These are phyloP conservation scores for Odontomachus brunneus DNA, from an alignment of 1,140 invertebrate genomes.

Conservation along the genomic window DNA sequence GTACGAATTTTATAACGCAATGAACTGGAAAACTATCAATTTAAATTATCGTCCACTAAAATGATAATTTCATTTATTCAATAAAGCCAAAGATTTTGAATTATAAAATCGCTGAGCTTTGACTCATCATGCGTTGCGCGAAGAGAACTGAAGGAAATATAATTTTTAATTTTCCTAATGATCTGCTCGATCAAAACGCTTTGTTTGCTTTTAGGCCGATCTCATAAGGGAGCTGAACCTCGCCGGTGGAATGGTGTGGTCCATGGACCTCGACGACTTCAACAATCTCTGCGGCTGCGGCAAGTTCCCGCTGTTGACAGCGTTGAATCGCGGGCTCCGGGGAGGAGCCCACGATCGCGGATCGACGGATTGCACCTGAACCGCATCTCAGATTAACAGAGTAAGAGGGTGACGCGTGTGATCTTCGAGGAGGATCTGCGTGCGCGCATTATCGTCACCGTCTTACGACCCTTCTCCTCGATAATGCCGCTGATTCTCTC, in stretches of 20 bases:
- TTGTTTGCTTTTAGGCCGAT: slow-evolving; percentile 74
- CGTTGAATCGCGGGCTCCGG: slow-evolving; percentile 87
- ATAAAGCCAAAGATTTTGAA: too few relatives aligned
- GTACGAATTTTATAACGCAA: too few relatives aligned
- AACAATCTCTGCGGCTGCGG: slow-evolving; percentile 92
- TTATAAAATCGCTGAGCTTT: too few relatives aligned
- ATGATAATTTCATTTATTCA: too few relatives aligned
- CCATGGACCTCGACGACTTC: slow-evolving; percentile 96
- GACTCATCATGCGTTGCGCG: too few relatives aligned
- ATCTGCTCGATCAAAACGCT: too few relatives aligned
- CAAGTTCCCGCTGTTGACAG: slow-evolving; percentile 90
- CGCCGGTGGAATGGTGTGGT: slow-evolving; percentile 95
- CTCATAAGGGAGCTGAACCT: slow-evolving; percentile 88
- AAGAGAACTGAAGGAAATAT: too few relatives aligned
- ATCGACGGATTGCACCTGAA: slow-evolving; percentile 64
- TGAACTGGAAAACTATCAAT: too few relatives aligned
- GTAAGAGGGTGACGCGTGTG: slow-evolving; percentile 11
- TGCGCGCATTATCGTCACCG: background rate
- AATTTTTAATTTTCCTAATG: too few relatives aligned
- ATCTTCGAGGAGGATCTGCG: slow-evolving; percentile 1
- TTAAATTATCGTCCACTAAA: too few relatives aligned
- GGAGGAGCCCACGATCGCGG: background rate
- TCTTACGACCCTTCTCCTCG: background rate
- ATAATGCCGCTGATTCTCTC: background rate
- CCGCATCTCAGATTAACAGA: background rate